Evolutionary conservation across 2,113 vertebrate species (phyloP).

Genomic region (Galemys pyrenaicus): DNA sequence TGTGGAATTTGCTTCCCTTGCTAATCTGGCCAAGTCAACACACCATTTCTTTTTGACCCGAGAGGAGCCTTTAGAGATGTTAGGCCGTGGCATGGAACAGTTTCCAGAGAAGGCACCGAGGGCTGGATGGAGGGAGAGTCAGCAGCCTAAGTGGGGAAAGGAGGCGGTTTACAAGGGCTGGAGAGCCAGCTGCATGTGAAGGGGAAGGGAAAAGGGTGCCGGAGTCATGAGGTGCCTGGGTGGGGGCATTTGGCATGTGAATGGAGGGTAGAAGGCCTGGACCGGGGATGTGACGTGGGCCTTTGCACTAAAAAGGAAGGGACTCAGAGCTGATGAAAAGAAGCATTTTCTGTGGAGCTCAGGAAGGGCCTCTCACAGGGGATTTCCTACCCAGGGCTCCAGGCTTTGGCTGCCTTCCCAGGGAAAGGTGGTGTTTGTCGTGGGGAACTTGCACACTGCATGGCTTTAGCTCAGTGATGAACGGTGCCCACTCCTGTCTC

Average conservation of each 20-base stretch:
- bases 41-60: background rate
- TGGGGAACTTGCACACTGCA: constrained; percentile 20
- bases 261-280: background rate
- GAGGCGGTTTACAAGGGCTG: background rate
- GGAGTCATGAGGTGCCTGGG: background rate
- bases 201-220: background rate
- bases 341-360: constrained; percentile 72
- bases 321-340: constrained; percentile 70
- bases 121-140: background rate
- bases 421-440: constrained; percentile 69
- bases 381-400: constrained; percentile 71
- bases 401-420: constrained; percentile 74
- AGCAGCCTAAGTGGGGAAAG: too few relatives aligned
- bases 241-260: constrained; percentile 21
- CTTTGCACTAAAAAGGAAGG: constrained; percentile 57
- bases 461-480: background rate
- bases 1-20: constrained; percentile 64
- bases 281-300: constrained; percentile 38
- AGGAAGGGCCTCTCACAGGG: constrained; percentile 73
- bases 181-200: background rate
- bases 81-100: background rate
- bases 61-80: constrained; percentile 24
- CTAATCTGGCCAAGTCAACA: constrained; percentile 72
- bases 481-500: constrained; percentile 1
- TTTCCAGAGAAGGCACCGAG: background rate